Conservation (phyloP, 2,888 invertebrate genomes). For the Euplexia lucipara region DNA sequence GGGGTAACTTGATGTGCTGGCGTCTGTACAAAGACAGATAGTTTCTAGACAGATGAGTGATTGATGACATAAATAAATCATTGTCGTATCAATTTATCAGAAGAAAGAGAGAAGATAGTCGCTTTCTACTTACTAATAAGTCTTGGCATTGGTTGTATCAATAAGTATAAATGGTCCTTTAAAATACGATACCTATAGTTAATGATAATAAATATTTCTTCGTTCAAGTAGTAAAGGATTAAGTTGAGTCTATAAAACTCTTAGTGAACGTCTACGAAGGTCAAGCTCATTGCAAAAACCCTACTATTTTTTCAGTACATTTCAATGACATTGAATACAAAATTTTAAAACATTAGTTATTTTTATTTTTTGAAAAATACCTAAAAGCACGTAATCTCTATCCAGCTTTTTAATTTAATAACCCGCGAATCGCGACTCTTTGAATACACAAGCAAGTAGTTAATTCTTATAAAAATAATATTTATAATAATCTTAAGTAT, state of each 20-base stretch:
- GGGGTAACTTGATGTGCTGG: too few species aligned
- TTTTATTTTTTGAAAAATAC: slow-evolving; percentile 26
- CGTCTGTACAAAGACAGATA: slow-evolving; percentile 7
- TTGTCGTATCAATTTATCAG: slow-evolving; percentile 26
- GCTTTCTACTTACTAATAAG: slow-evolving; percentile 36
- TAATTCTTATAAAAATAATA: slow-evolving; percentile 69
- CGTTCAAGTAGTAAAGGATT: slow-evolving; percentile 26
- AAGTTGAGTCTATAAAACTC: slow-evolving; percentile 67
- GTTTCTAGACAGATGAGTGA: slow-evolving; percentile 25
- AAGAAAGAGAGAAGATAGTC: slow-evolving; percentile 33
- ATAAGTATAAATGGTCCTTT: slow-evolving; percentile 7
- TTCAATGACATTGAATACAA: slow-evolving; percentile 80
- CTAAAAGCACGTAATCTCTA: slow-evolving; percentile 60
- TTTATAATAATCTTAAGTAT: slow-evolving; percentile 69
- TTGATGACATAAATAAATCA: slow-evolving; percentile 44
- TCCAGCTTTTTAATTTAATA: slow-evolving; percentile 45
- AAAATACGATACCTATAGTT: too few species aligned
- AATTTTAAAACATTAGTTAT: slow-evolving; percentile 45
- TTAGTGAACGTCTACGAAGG: slow-evolving; percentile 81
- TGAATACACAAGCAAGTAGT: slow-evolving; percentile 75
- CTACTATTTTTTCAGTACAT: slow-evolving; percentile 73
- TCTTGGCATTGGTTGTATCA: slow-evolving; percentile 13
- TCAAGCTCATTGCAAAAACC: slow-evolving; percentile 74
- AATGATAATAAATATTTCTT: too few species aligned
- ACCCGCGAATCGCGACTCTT: slow-evolving; percentile 48